These are phyloP conservation scores for Chelmon rostratus DNA, from an alignment of 2,797 vertebrate species.

Conservation along the genomic window DNA sequence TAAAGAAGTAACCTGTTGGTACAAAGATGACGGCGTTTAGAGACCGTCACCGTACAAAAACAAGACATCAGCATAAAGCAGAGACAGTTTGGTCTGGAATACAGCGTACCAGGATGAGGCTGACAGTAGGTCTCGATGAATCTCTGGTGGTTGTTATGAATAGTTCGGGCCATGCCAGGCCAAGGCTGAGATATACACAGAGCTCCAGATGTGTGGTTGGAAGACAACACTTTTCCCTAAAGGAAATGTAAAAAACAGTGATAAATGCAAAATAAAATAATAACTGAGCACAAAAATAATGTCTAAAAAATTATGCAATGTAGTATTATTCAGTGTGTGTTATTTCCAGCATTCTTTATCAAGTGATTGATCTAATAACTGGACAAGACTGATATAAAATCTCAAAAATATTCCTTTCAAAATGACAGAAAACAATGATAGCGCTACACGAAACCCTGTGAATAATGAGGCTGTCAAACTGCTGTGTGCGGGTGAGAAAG, in stretches of 20 bases:
- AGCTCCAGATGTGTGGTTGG: slow-evolving; percentile 83
- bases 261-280: not conserved
- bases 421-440: not conserved
- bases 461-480: slow-evolving; percentile 1
- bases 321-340: too few species aligned
- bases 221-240: slow-evolving; percentile 68
- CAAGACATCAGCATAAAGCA: not conserved
- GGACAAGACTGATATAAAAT: not conserved
- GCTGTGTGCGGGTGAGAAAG: slow-evolving; percentile 9
- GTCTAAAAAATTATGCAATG: not conserved
- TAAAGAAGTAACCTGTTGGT: slow-evolving; percentile 92
- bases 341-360: too few species aligned
- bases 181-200: slow-evolving; percentile 93
- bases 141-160: slow-evolving; percentile 92
- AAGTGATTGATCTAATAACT: not conserved
- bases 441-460: slow-evolving; percentile 3
- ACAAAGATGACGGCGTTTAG: slow-evolving; percentile 20
- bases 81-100: not conserved
- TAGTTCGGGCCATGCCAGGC: slow-evolving; percentile 96
- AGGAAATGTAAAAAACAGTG: not conserved
- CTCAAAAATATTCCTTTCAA: not conserved
- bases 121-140: slow-evolving; percentile 94
- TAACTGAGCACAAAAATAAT: not conserved
- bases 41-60: not conserved
- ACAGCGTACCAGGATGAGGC: slow-evolving; percentile 87